Base-by-base conservation (phyloP, 2,888 invertebrate species). In the Sympetrum striolatum region DNA sequence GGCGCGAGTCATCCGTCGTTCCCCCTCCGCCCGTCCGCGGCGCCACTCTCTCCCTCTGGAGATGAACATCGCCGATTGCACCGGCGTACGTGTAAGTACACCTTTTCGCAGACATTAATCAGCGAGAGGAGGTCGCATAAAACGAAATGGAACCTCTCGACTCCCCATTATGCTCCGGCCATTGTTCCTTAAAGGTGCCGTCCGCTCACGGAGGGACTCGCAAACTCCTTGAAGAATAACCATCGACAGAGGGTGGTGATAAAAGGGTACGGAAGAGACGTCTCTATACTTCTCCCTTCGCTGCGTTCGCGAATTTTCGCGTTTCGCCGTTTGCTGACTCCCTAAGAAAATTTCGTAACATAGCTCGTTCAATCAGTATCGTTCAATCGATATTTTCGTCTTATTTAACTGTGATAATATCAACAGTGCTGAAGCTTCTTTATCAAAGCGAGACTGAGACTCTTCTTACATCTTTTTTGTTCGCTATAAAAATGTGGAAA, bases 161-260 rank as follows among this genome's bases (percentile, higher is more conserved):
- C 25, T 31, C 58, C 37, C 37, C 86, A 86, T 86, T 86, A 58
- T 86, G 35, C 60, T n/a, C 60, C 86, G 86, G 37, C 86, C 86
- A 86, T 86, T 86, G 86, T 60, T 86, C 86, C 60, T 39, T 60
- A 73, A 73, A 73, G 73, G 73, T 73, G 73, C 73, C 73, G 31
- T 73, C 82, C 35, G 53, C 25, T 81, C 25, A 31, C 81, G 82
- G 3, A 58, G 35, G 73, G 53, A 58, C 35, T 15, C 58, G 86
- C 64, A 86, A 86, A 86, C 25, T 37, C 86, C 86, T 22, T 60
- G 60, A 64, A 37, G 86, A 39, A 22, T n/a, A 44, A 25, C 44
- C 18, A 44, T n/a, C 10, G 31, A 25, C 0, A 31, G 25, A 22
- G 81, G 39, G 8, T 39, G 44, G 14, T 22, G 44, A 81, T 44